Base-by-base conservation (phyloP, 2,888 invertebrate species). In the Uloborus plumipes region DNA sequence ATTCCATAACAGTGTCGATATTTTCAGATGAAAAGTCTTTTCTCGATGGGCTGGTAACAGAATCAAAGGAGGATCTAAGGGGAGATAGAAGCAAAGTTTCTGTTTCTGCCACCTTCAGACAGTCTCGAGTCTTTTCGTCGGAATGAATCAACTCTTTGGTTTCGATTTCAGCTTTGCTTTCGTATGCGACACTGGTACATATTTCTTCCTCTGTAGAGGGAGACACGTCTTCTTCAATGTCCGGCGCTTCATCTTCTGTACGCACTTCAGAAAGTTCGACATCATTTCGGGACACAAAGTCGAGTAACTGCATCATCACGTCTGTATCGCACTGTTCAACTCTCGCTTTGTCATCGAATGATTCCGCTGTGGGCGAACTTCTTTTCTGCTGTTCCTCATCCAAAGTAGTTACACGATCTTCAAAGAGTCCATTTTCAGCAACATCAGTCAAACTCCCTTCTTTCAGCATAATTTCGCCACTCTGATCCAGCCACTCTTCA, bases 221-320 rank as follows among this genome's bases (percentile, higher is more conserved):
- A 22, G 86, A 84, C 15, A 86, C 85, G 69, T 87, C 88, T 84
- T 88, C 87, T 78, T 88, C 87, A 66, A 89, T 87, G 77, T 89
- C 88, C 72, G 89, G 88, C 65, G 88, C 87, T 76, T 88, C 88
- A 86, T 89, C 89, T 86, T 89, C 89, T 39, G 88, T 88, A 82
- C 88, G 88, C 59, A 88, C 88, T 84, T 89, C 89, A 20, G 86
- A 76, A 39, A 87, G 80, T 55, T 87, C 87, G 39, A 87, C 85
- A 58, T 87, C 87, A 49, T 75, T 84, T 26, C 80, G 76, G 11
- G 80, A 80, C 51, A 84, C 84, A 49, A 78, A 78, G 31, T 84
- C 80, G 13, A 84, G 20, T 26, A 80, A 22, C 49, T 84, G 80
- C 76, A 84, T 70, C 72, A 84, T 77, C 0, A 80, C 73, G 26